Percentiles rank a stretch among this genome's conserved stretches.
phyloP scores from a whole-genome alignment of 2,797 vertebrate species.

The Coreius guichenoti region DNA sequence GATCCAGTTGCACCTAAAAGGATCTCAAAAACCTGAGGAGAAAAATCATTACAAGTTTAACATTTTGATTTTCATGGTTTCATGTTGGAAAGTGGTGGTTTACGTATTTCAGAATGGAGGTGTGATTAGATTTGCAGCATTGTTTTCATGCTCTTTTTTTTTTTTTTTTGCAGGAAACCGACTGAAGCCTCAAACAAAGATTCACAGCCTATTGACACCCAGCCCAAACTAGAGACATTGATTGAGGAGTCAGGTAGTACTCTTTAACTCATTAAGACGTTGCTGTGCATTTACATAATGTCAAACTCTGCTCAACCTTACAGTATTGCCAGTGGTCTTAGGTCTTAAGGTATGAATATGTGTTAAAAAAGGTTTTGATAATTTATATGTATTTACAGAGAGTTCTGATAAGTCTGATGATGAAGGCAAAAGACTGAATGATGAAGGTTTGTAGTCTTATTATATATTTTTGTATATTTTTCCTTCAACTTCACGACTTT shows the following conservation, averaged over 20 bases:
- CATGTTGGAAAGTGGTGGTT: background rate
- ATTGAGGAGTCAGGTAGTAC: conserved; percentile 67
- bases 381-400: conserved; percentile 15
- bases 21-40: background rate
- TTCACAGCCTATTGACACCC: conserved; percentile 41
- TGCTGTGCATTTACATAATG: background rate
- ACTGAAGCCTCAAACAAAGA: conserved; percentile 52
- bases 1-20: background rate
- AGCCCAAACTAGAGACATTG: conserved; percentile 65
- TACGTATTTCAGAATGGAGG: background rate
- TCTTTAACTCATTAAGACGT: background rate
- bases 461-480: background rate
- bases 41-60: background rate
- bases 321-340: background rate
- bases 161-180: conserved; percentile 49
- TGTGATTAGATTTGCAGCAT: conserved; percentile 1
- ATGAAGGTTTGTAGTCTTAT: conserved; percentile 13
- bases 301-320: background rate
- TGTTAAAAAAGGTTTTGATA: background rate
- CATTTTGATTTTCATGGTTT: background rate
- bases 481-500: background rate
- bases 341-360: background rate
- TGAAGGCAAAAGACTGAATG: background rate
- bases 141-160: conserved; percentile 36
- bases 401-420: conserved; percentile 20